Percentiles rank a stretch among this genome's conserved stretches.
Conservation (phyloP, 2,888 invertebrate species). For the Lissocephala sabroskyi region DNA sequence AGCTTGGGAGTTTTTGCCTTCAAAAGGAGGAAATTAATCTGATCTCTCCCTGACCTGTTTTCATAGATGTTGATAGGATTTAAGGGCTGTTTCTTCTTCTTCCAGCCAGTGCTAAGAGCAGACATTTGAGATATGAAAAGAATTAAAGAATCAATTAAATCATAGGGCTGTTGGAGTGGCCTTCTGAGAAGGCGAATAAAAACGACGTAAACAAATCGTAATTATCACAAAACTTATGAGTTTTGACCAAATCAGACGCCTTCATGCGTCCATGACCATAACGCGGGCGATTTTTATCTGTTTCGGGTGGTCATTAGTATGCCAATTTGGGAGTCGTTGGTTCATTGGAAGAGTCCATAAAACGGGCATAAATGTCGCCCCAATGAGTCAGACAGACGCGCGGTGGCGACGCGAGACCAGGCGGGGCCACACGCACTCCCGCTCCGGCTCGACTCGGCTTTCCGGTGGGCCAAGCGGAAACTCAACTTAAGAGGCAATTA, state of each 20-base stretch:
- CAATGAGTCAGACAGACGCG: slow-evolving; percentile 39
- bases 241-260: slow-evolving; percentile 51
- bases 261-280: slow-evolving; percentile 45
- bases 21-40: too few species aligned
- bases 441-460: slow-evolving; percentile 41
- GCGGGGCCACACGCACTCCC: slow-evolving; percentile 36
- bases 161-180: too few species aligned
- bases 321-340: slow-evolving; percentile 44
- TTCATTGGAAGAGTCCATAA: slow-evolving; percentile 57
- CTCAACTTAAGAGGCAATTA: slow-evolving; percentile 58
- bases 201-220: slow-evolving; percentile 7
- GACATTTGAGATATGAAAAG: too few species aligned
- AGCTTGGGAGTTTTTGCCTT: too few species aligned
- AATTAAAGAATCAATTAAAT: too few species aligned
- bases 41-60: too few species aligned
- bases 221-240: slow-evolving; percentile 40
- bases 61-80: too few species aligned
- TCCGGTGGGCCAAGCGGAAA: slow-evolving; percentile 49
- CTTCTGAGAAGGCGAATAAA: too few species aligned
- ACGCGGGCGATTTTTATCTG: slow-evolving; percentile 57
- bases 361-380: slow-evolving; percentile 56
- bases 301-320: slow-evolving; percentile 61
- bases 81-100: too few species aligned
- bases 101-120: too few species aligned
- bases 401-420: background rate